These are phyloP conservation scores for Epirrhoe tristata DNA, from an alignment of 2,888 invertebrate species.

Conservation along the genomic window DNA sequence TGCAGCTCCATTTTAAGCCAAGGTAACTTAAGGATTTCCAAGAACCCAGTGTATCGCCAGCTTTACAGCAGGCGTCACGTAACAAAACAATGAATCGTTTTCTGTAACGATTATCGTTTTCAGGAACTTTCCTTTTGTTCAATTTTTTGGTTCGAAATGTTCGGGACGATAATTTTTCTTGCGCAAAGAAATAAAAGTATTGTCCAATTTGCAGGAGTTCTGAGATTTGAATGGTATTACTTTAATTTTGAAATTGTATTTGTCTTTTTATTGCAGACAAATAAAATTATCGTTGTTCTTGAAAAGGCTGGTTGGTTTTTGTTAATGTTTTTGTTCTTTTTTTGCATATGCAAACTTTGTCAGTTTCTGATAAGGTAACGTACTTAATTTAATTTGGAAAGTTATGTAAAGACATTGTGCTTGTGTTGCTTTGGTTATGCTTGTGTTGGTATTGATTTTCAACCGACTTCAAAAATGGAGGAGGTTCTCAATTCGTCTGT, in stretches of 20 bases:
- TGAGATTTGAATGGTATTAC: constrained; percentile 13
- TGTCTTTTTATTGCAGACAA: constrained; percentile 12
- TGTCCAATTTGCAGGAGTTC: constrained; percentile 7
- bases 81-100: constrained; percentile 45
- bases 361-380: too few species aligned
- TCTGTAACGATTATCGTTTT: constrained; percentile 44
- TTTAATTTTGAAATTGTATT: constrained; percentile 19
- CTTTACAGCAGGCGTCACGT: constrained; percentile 33
- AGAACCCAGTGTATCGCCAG: background rate
- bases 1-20: background rate
- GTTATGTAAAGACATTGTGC: too few species aligned
- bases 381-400: too few species aligned
- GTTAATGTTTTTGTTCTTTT: too few species aligned
- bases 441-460: too few species aligned
- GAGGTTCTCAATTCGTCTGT: too few species aligned
- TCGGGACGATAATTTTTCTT: constrained; percentile 37
- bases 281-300: background rate
- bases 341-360: too few species aligned
- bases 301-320: background rate
- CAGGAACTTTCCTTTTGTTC: constrained; percentile 39
- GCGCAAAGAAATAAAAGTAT: constrained; percentile 23
- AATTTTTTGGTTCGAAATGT: constrained; percentile 34
- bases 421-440: too few species aligned
- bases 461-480: too few species aligned
- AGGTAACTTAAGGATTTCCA: background rate